Evolutionary conservation across 2,113 vertebrate species (phyloP).

Genomic region (Vulpes vulpes): DNA sequence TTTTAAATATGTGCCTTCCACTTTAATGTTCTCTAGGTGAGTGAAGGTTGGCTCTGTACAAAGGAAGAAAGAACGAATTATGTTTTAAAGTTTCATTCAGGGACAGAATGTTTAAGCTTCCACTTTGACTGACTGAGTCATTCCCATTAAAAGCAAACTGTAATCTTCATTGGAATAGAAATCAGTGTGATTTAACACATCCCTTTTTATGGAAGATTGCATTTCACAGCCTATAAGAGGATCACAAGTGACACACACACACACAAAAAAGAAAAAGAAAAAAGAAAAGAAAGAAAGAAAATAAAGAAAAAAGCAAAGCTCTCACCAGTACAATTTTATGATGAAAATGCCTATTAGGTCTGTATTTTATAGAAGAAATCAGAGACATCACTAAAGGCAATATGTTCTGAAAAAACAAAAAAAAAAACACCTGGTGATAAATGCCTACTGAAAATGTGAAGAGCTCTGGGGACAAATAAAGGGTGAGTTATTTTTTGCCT

Average conservation of each 20-base stretch:
- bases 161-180: conserved; percentile 65
- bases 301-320: conserved; percentile 28
- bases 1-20: background rate
- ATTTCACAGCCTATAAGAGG: conserved; percentile 45
- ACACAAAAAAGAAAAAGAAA: background rate
- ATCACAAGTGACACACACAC: background rate
- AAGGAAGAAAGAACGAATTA: background rate
- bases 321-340: conserved; percentile 37
- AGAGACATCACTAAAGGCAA: background rate
- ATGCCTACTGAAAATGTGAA: background rate
- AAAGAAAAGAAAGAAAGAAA: background rate
- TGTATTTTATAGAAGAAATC: conserved; percentile 29
- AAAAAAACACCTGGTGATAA: background rate
- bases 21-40: background rate
- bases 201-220: conserved; percentile 44
- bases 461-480: background rate
- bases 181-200: conserved; percentile 41
- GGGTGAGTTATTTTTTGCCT: background rate
- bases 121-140: background rate
- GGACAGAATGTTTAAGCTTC: conserved; percentile 44
- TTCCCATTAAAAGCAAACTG: conserved; percentile 47
- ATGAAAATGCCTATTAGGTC: conserved; percentile 32
- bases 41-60: background rate
- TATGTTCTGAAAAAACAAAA: background rate
- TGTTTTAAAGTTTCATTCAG: background rate